Base-by-base conservation (phyloP, 2,888 invertebrate species). In the Tetheella fluctuosa region DNA sequence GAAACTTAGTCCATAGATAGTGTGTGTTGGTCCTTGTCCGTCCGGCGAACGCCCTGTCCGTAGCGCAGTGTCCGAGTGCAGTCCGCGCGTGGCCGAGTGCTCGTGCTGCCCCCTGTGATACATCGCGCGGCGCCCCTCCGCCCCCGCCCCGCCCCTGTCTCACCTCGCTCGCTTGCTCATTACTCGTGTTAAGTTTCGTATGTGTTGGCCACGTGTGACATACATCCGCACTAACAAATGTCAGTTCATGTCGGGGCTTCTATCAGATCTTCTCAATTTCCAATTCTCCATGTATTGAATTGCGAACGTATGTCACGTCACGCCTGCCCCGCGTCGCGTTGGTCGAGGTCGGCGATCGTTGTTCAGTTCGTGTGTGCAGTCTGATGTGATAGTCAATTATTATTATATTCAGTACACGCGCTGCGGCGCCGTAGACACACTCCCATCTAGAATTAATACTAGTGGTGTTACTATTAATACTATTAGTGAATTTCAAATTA, bases 311-410 rank as follows among this genome's bases (percentile, higher is more conserved):
- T 39, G 39, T 39, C n/a, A 39, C 39, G 6, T 56, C 52, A 57
- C 53, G 62, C 37, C 57, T 60, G 58, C 54, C 59, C 60, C 52
- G 54, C 59, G 55, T 60, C 63, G 64, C 67, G 67, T 70, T 65
- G 66, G 66, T 69, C 64, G 63, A 61, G 63, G 69, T 64, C 2
- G 42, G n/a, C 17, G 42, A 67, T 65, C 60, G 67, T 63, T 53
- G 57, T 61, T 67, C 61, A 63, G 69, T 69, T 63, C 67, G 64
- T 64, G 74, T 72, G 75, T 74, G 77, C 79, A 75, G 80, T 77
- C 76, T 79, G 84, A 34, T 34, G 34, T 34, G 34, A 86, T 89
- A 88, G 91, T 92, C 91, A 92, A 92, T 92, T 92, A 92, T 86
- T 85, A 48, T 48, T 48, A 85, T 86, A 85, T 80, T 81, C 71